Percentiles rank a stretch among this genome's conserved stretches.
phyloP scores from a whole-genome alignment of 2,888 invertebrate species.

The Latrodectus hesperus region DNA sequence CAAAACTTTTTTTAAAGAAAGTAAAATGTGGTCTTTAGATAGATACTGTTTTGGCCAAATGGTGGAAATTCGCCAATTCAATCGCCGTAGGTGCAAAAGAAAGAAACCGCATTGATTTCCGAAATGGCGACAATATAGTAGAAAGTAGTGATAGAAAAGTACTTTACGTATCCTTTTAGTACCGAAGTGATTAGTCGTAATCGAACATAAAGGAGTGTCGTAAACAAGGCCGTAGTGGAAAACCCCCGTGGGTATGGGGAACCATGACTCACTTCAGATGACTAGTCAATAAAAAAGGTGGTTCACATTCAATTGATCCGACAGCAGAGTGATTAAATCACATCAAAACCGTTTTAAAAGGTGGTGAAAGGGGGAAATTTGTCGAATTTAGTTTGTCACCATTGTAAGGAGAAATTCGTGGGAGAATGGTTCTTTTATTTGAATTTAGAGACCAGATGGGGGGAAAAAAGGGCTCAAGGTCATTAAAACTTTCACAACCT shows the following conservation, averaged over 20 bases:
- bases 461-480: not conserved
- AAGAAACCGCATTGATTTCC: not conserved
- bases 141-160: not conserved
- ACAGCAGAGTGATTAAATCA: conserved; percentile 13
- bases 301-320: not conserved
- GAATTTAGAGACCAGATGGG: not conserved
- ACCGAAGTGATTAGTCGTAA: conserved; percentile 37
- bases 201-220: conserved; percentile 40
- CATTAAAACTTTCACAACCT: not conserved
- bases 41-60: too few relatives aligned
- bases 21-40: too few relatives aligned
- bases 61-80: not conserved
- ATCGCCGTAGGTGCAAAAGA: not conserved
- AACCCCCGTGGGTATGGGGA: not conserved
- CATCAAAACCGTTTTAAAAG: conserved; percentile 7
- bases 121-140: not conserved
- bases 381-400: conserved; percentile 28
- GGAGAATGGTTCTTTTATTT: not conserved
- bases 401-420: not conserved
- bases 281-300: conserved; percentile 4
- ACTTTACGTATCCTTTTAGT: conserved; percentile 9
- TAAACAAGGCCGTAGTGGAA: conserved; percentile 27
- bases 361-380: conserved; percentile 21
- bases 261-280: conserved; percentile 14
- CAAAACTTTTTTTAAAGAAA: too few relatives aligned